Evolutionary conservation across 2,797 vertebrate species (phyloP).

Genomic region (Lepus townsendii): DNA sequence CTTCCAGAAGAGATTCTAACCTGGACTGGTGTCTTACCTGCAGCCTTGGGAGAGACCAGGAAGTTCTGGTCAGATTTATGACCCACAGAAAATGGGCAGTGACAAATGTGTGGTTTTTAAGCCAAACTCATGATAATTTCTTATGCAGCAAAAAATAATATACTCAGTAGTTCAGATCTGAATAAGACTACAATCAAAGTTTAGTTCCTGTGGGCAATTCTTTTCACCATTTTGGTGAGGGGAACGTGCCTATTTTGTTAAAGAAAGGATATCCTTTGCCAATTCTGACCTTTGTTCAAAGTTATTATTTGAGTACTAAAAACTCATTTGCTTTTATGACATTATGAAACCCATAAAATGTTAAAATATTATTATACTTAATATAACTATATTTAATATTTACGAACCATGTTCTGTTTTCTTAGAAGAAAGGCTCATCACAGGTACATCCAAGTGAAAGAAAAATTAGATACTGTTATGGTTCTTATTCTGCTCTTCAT

Average conservation of each 20-base stretch:
- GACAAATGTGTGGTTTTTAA: conserved; percentile 29
- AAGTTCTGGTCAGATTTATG: conserved; percentile 5
- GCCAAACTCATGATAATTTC: neutral
- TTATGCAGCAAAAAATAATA: conserved; percentile 4
- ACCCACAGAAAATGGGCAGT: neutral
- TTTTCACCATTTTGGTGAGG: conserved; percentile 8
- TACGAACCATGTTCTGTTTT: conserved; percentile 13
- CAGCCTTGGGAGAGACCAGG: conserved; percentile 12
- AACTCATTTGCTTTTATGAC: conserved; percentile 11
- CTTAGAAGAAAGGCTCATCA: neutral
- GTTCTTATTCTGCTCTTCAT: conserved; percentile 28
- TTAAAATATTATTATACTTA: neutral
- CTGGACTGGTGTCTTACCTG: neutral
- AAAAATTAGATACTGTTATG: conserved; percentile 7
- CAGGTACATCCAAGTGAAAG: neutral
- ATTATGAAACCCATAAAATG: neutral
- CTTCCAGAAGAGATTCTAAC: conserved; percentile 2
- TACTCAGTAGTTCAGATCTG: conserved; percentile 4
- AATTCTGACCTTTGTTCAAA: neutral
- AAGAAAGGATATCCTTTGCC: neutral
- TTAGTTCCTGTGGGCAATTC: neutral
- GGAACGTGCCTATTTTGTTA: conserved; percentile 48
- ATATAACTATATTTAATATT: too few relatives aligned
- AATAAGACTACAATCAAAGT: neutral
- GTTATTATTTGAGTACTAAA: conserved; percentile 28